Evolutionary conservation across 2,888 invertebrate genomes (phyloP).

Genomic region (Aspidiotus rigidus): DNA sequence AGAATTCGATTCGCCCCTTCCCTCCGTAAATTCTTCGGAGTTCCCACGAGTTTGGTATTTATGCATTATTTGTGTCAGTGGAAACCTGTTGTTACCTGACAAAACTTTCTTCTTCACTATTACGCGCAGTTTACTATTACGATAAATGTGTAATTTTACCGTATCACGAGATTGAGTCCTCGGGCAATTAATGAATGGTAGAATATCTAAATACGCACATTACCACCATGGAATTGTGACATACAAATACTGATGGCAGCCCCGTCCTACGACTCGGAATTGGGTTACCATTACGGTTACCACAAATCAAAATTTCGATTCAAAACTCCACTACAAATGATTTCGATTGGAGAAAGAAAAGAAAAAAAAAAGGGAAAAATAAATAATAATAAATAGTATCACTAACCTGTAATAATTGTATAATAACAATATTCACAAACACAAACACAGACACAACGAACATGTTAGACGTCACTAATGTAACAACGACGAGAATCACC

Average conservation of each 20-base stretch:
- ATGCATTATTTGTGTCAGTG: not conserved
- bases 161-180: not conserved
- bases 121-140: not conserved
- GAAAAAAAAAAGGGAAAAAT: not conserved
- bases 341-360: not conserved
- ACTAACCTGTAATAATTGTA: constrained; percentile 25
- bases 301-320: too few species aligned
- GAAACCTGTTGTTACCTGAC: not conserved
- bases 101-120: not conserved
- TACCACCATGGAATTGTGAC: too few species aligned
- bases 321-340: not conserved
- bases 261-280: too few species aligned
- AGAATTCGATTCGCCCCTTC: too few species aligned
- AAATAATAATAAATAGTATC: not conserved
- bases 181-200: too few species aligned
- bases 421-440: constrained; percentile 23
- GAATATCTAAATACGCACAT: too few species aligned
- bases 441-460: constrained; percentile 30
- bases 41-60: too few species aligned
- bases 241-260: too few species aligned
- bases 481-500: constrained; percentile 24
- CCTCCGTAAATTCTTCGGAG: too few species aligned
- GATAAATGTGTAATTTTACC: constrained; percentile 4
- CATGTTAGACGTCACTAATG: constrained; percentile 16
- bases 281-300: too few species aligned